Evolutionary conservation across 2,113 vertebrate species (phyloP), one percentile per base, ranked within the genome.

Genomic region (Formicarius rufipectus): DNA sequence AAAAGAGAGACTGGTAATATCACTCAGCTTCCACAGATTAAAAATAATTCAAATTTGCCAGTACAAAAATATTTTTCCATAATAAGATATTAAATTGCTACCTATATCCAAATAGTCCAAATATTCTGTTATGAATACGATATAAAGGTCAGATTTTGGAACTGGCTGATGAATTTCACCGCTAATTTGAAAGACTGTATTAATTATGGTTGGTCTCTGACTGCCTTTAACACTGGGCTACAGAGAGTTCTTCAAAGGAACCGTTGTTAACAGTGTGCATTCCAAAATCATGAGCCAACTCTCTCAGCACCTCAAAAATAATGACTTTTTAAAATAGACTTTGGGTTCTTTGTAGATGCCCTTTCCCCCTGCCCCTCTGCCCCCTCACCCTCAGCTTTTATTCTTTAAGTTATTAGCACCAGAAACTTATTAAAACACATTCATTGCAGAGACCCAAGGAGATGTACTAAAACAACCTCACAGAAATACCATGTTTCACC

Each of bases 221-320:
- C 76, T 94, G 91, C 73, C 87, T 91, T 95, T 62, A 94, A 96
- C 84, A 93, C 82, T 95, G 90, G 37, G 74, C 93, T 95, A 96
- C 85, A 94, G 84, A 96, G 42, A 83, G 55, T 81, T 91, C 91
- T 97, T 96, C 93, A 96, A 95, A 96, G 69, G 76, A 89, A 91
- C 58, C 84, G 13, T 93, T 96, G 95, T 97, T 94, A 96, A 74
- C 74, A 75, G 81, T 12, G 4, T 40, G 22, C 95, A 95, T 95
- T 96, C 84, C 92, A 91, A 94, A 94, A 91, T 88, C 75, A 84
- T 91, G 91, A 97, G 93, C 91, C 91, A 94, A 80, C 71, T 93
- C 91, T 89, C 84, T 78, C 72, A 87, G 89, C 81, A 94, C 95
- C 95, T 95, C 78, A 93, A 96, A 97, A 97, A 94, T 91, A 95